Base-by-base conservation (phyloP, 2,888 invertebrate genomes). In the Scaptomyza flava region DNA sequence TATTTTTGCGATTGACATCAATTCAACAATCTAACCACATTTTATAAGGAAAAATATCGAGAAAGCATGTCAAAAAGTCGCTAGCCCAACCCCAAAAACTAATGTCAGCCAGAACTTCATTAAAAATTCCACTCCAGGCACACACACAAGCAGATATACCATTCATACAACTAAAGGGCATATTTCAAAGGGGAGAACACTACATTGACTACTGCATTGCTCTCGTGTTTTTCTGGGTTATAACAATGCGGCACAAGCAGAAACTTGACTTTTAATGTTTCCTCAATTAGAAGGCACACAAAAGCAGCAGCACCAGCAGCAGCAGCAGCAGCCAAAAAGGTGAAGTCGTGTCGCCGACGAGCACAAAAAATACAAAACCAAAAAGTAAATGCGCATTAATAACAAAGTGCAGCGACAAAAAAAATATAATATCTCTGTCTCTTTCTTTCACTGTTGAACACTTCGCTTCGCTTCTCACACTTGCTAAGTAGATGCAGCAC, bases 211-310 rank as follows among this genome's bases (percentile, higher is more conserved):
- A 68, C 85, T 74, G 82, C 82, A 83, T 68, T 85, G 86, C 83
- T 82, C 82, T 85, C 72, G 80, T 85, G 80, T 83, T 85, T 82
- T 83, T 83, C 86, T 82, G 82, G 82, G 82, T 85, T 83, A 83
- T 78, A 82, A 80, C 82, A 85, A 83, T 83, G 86, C 82, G 82
- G 80, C 82, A 81, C 79, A 58, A 68, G 66, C 85, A 80, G 82
- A 86, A 38, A 84, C 86, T 86, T 83, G 84, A 83, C 84, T 83
- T 84, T 86, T 81, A 81, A 84, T 86, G 87, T 86, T 84, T 84
- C 87, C 87, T 86, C 83, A 86, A 84, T 86, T 86, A 82, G 83
- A 81, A 73, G 69, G 77, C 85, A 73, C 68, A 82, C 85, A 85
- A 82, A 85, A 65, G 74, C 58, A 43, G 83, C 82, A 34, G 34